phyloP scores from a whole-genome alignment of 2,797 vertebrate genomes.

The Apogon talboti region DNA sequence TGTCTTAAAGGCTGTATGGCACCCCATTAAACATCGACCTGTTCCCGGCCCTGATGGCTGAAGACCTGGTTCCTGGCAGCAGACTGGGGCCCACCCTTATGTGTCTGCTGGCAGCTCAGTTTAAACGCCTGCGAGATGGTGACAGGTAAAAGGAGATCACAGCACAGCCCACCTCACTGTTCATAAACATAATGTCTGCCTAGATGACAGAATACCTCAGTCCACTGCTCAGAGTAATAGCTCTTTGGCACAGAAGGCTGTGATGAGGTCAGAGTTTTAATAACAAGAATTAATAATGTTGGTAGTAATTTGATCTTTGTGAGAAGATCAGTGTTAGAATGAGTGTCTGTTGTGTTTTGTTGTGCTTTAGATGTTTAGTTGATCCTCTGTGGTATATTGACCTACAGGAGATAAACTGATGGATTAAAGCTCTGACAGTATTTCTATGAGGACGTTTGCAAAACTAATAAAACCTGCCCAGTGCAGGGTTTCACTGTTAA shows the following conservation, averaged over 20 bases:
- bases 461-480: background rate
- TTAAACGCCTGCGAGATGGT: conserved; percentile 91
- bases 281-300: too few relatives aligned
- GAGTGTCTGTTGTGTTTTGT: background rate
- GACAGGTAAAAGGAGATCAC: conserved; percentile 87
- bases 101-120: conserved; percentile 93
- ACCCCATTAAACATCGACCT: conserved; percentile 94
- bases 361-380: too few relatives aligned
- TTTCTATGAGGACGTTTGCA: background rate
- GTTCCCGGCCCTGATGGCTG: conserved; percentile 96
- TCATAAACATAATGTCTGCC: background rate
- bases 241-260: background rate
- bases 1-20: conserved; percentile 88
- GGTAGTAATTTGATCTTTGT: background rate
- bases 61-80: conserved; percentile 95
- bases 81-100: conserved; percentile 94
- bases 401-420: too few relatives aligned
- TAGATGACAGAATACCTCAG: background rate
- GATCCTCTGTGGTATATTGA: background rate
- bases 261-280: background rate
- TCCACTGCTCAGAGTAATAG: too few relatives aligned
- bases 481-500: background rate
- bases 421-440: background rate
- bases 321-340: background rate
- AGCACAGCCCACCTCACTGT: background rate